Evolutionary conservation across 1,140 invertebrate species (phyloP).

Genomic region (Trinorchestia longiramus): DNA sequence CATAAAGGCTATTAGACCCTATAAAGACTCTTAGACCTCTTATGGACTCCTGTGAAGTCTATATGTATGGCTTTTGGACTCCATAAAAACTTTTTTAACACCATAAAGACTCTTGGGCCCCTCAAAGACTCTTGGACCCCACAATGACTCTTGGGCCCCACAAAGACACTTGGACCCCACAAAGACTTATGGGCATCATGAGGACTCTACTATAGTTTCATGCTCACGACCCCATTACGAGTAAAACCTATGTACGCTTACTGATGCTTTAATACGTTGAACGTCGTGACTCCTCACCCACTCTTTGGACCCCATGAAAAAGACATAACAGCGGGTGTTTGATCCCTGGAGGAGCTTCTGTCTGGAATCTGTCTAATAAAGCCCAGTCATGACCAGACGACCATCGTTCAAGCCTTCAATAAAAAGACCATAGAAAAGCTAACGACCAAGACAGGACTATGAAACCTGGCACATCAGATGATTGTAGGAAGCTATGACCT

Average conservation of each 20-base stretch:
- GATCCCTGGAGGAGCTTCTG: not conserved
- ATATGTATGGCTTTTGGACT: too few species aligned
- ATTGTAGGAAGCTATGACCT: not conserved
- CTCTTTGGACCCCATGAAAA: not conserved
- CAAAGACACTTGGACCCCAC: not conserved
- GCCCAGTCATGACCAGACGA: not conserved
- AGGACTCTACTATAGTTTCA: not conserved
- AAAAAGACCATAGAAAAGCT: slow-evolving; percentile 46
- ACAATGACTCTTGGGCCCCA: not conserved
- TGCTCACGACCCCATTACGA: not conserved
- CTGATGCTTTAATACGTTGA: not conserved
- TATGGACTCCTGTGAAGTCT: too few species aligned
- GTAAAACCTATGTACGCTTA: not conserved
- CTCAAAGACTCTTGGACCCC: not conserved
- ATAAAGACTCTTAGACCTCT: not conserved
- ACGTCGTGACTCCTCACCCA: not conserved
- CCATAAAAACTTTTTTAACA: too few species aligned
- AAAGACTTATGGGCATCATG: not conserved
- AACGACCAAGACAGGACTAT: not conserved
- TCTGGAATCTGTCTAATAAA: slow-evolving; percentile 27
- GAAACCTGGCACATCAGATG: slow-evolving; percentile 32
- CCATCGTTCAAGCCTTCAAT: slow-evolving; percentile 47
- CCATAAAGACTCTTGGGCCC: not conserved
- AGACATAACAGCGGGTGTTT: not conserved
- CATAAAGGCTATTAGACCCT: not conserved